Conservation (phyloP, 2,113 vertebrate species). For the Neolamprologus brichardi region DNA sequence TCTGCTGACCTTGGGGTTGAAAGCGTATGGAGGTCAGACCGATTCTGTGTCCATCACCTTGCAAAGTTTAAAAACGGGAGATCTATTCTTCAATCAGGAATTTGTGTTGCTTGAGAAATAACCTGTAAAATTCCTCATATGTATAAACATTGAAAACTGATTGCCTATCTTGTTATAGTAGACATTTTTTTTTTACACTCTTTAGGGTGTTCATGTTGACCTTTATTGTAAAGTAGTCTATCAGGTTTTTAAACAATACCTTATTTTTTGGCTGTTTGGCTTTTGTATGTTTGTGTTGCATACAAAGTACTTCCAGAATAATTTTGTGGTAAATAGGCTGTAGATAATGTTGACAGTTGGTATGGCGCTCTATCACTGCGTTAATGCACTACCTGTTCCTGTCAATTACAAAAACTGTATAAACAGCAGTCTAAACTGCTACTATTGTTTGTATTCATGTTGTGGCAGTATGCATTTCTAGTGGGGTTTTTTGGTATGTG, state of each 20-base stretch:
- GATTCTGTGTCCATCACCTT: conserved; percentile 5
- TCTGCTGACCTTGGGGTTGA: conserved; percentile 18
- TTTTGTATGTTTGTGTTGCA: background rate
- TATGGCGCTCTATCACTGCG: background rate
- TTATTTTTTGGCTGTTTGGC: background rate
- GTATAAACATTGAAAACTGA: background rate
- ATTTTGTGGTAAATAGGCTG: background rate
- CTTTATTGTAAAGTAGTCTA: background rate
- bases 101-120: background rate
- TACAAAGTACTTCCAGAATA: background rate
- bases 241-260: background rate
- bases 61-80: background rate
- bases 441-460: background rate
- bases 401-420: background rate
- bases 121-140: background rate
- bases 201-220: background rate
- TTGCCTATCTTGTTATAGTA: background rate
- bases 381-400: background rate
- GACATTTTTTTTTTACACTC: background rate
- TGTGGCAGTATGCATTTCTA: background rate
- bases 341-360: background rate
- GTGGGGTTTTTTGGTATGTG: background rate
- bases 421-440: background rate
- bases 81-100: conserved; percentile 10
- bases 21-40: conserved; percentile 26